A percentile compares a stretch with the other conserved stretches of the same genome.
Evolutionary conservation across 2,113 vertebrate genomes (phyloP).

Genomic region (Riparia riparia): DNA sequence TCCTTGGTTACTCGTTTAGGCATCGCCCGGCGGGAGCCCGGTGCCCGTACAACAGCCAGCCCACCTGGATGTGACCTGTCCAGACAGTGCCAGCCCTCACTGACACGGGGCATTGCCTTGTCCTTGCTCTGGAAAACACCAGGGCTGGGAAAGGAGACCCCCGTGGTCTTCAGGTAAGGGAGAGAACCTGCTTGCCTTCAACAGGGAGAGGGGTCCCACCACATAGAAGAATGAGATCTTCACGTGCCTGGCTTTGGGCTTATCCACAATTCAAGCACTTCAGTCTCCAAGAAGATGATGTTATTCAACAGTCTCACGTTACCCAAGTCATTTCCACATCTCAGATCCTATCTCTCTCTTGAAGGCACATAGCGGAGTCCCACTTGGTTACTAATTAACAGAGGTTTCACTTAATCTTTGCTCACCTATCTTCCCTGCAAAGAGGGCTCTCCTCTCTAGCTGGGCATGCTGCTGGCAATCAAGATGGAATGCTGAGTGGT

Average conservation of each 20-base stretch:
- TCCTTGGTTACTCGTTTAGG: not conserved
- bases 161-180: not conserved
- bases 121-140: not conserved
- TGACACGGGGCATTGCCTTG: fast-evolving
- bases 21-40: not conserved
- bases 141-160: not conserved
- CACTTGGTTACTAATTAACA: not conserved
- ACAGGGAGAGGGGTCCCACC: not conserved
- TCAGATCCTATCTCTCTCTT: not conserved
- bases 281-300: not conserved
- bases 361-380: not conserved
- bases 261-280: not conserved
- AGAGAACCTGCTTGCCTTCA: not conserved
- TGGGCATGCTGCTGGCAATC: not conserved
- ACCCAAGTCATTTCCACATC: not conserved
- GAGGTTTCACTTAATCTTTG: not conserved
- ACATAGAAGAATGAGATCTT: not conserved
- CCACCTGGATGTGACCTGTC: not conserved
- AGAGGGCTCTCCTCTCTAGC: not conserved
- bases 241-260: fast-evolving
- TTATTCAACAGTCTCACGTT: not conserved
- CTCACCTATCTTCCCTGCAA: not conserved
- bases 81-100: not conserved
- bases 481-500: not conserved
- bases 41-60: not conserved